A percentile compares a stretch with the other conserved stretches of the same genome.
These are phyloP conservation scores for Schlechtendalia chinensis DNA, from an alignment of 1,140 invertebrate species.

Conservation along the genomic window DNA sequence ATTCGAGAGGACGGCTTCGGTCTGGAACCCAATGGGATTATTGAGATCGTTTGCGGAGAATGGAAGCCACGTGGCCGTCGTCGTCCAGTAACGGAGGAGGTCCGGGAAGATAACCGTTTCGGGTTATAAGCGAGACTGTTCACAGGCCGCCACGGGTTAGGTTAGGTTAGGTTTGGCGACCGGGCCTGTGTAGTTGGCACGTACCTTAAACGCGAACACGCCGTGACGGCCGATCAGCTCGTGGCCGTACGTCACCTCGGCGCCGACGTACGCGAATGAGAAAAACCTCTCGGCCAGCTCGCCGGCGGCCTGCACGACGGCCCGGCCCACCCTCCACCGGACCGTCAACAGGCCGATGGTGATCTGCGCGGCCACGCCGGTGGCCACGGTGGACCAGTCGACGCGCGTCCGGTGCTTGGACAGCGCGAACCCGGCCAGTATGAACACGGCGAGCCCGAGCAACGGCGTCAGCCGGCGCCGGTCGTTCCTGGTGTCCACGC, in stretches of 20 bases:
- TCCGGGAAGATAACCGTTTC: no score
- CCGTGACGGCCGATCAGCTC: slow-evolving; percentile 59
- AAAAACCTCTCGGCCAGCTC: slow-evolving; percentile 78
- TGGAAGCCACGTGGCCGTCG: no score
- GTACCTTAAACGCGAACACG: slow-evolving; percentile 81
- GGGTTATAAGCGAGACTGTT: no score
- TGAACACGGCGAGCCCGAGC: slow-evolving; percentile 62
- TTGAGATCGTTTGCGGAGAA: no score
- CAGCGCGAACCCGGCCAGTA: slow-evolving; percentile 58
- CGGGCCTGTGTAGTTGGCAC: no score
- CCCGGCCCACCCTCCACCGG: slow-evolving; percentile 74
- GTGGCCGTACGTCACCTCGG: slow-evolving; percentile 82
- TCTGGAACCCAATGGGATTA: no score
- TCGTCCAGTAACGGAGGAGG: no score
- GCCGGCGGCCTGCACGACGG: slow-evolving; percentile 77
- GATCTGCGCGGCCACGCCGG: slow-evolving; percentile 83
- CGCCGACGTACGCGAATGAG: slow-evolving; percentile 72
- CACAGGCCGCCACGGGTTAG: no score
- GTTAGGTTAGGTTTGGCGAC: no score
- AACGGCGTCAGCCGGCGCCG: slow-evolving; percentile 67
- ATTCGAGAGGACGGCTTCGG: no score
- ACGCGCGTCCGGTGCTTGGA: slow-evolving; percentile 66
- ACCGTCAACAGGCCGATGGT: slow-evolving; percentile 82
- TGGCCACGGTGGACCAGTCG: slow-evolving; percentile 74
- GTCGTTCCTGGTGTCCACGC: slow-evolving; percentile 65